phyloP scores from a whole-genome alignment of 2,797 vertebrate species.

The Urophycis tenuis region DNA sequence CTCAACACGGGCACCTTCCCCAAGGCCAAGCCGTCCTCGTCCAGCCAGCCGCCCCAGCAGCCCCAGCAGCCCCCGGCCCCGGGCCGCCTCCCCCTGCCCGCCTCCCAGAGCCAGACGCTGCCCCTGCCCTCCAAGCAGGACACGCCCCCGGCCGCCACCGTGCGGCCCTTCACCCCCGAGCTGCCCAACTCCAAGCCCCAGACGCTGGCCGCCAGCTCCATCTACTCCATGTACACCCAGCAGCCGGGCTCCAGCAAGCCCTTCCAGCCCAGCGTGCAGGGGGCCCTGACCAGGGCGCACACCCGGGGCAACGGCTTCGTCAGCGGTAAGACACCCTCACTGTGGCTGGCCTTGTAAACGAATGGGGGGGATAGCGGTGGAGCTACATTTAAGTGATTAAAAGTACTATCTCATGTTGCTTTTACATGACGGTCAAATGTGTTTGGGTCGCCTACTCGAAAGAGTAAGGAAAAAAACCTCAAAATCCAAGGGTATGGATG shows the following conservation, averaged over 20 bases:
- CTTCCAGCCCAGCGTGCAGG: constrained; percentile 76
- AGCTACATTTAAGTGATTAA: no score
- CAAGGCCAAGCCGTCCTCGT: constrained; percentile 68
- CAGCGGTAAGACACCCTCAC: constrained; percentile 74
- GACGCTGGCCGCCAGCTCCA: constrained; percentile 85
- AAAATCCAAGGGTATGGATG: no score
- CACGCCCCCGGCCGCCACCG: constrained; percentile 83
- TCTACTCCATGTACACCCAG: constrained; percentile 96
- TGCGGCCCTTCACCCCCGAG: constrained; percentile 92
- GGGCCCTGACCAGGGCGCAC: constrained; percentile 72
- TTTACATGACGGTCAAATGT: no score
- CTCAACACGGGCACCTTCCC: constrained; percentile 68
- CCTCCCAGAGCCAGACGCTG: constrained; percentile 70
- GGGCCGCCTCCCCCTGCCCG: constrained; percentile 61
- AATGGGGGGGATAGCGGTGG: no score
- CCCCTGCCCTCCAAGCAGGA: constrained; percentile 81
- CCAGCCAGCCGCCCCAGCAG: constrained; percentile 42
- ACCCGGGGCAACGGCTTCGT: constrained; percentile 75
- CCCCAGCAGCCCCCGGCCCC: constrained; percentile 56
- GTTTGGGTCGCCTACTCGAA: no score
- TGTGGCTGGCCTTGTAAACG: no score
- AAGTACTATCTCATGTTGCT: no score
- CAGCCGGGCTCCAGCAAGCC: constrained; percentile 77
- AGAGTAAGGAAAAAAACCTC: no score
- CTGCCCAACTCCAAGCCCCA: constrained; percentile 79